Conservation (phyloP, 30 jellyfish, hydroid and myxozoan species). For the Chironex yamaguchii region DNA sequence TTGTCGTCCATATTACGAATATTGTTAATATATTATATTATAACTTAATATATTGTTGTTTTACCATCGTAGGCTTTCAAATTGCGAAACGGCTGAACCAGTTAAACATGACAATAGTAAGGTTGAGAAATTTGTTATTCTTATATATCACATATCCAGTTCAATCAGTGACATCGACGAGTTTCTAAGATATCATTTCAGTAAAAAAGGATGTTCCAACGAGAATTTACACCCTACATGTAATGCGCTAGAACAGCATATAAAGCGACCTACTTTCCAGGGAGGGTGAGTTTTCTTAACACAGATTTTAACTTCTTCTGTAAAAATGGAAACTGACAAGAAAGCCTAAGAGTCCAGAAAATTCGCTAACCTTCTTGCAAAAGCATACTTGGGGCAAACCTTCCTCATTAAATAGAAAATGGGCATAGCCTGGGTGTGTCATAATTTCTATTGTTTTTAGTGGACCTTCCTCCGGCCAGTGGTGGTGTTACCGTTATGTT, state of each 20-base stretch:
- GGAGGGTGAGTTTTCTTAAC: background rate
- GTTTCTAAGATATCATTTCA: conserved; percentile 2
- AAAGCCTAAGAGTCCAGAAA: too few species aligned
- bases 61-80: conserved; percentile 23
- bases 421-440: too few species aligned
- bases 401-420: too few species aligned
- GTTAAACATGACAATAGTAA: background rate
- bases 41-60: background rate
- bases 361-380: too few species aligned
- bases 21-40: background rate
- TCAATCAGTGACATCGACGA: background rate
- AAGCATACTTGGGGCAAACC: too few species aligned
- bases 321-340: too few species aligned
- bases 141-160: conserved; percentile 20
- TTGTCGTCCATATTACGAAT: too few species aligned
- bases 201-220: conserved; percentile 25
- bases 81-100: conserved; percentile 5
- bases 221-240: conserved; percentile 36
- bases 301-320: background rate
- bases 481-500: too few species aligned
- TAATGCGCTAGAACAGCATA: conserved; percentile 13
- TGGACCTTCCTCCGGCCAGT: too few species aligned
- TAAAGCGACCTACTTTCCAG: conserved; percentile 25
- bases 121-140: conserved; percentile 34
- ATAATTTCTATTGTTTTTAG: too few species aligned